phyloP scores from a whole-genome alignment of 2,113 vertebrate species.

The Myotis brandtii region DNA sequence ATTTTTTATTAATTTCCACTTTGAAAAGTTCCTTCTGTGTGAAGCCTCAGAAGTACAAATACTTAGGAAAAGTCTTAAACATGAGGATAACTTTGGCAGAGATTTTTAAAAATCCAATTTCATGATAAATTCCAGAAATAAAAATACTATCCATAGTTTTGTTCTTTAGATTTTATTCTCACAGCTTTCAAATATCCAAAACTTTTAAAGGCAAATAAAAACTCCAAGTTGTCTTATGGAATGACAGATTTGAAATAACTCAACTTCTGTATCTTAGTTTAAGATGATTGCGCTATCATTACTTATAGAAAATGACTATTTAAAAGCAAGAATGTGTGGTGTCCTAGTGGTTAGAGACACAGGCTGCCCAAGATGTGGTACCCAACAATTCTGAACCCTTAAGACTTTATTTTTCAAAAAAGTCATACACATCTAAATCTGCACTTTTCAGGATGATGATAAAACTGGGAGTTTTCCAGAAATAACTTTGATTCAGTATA shows the following conservation, averaged over 20 bases:
- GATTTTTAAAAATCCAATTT: not conserved
- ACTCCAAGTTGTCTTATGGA: not conserved
- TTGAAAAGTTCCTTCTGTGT: not conserved
- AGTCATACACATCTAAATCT: not conserved
- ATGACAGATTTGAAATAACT: not conserved
- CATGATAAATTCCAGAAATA: not conserved
- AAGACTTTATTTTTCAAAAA: not conserved
- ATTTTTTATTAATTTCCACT: not conserved
- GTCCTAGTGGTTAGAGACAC: not conserved
- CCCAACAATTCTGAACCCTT: not conserved
- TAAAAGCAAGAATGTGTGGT: not conserved
- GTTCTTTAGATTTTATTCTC: not conserved
- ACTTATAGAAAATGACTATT: not conserved
- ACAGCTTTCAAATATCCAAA: not conserved
- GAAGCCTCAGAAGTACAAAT: not conserved
- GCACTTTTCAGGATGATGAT: not conserved
- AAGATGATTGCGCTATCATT: not conserved
- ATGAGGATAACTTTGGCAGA: not conserved
- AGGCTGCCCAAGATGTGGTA: fast-evolving
- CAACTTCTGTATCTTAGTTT: not conserved
- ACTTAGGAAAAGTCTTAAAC: not conserved
- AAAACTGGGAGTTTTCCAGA: not conserved
- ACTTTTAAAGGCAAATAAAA: not conserved
- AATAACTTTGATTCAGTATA: not conserved
- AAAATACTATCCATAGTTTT: not conserved